A percentile compares a stretch with the other conserved stretches of the same genome.
Evolutionary conservation across 2,797 vertebrate species (phyloP).

Genomic region (Nannoperca obscura): DNA sequence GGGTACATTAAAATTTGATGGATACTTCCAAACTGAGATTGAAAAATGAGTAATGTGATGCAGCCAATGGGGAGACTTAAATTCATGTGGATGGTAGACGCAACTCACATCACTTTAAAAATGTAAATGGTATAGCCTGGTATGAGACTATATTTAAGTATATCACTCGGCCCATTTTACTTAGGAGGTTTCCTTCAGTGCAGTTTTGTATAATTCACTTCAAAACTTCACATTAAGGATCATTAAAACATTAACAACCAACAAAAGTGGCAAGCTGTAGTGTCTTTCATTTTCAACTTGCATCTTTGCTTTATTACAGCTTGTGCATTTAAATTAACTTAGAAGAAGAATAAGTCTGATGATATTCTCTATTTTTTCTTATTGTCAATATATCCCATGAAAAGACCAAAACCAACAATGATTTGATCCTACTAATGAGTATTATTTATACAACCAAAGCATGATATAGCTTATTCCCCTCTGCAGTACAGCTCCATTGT

Average conservation of each 20-base stretch:
- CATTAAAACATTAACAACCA: constrained; percentile 57
- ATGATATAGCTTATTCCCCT: background rate
- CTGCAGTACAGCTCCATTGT: background rate
- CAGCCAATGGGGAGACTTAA: constrained; percentile 36
- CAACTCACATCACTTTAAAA: constrained; percentile 25
- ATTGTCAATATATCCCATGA: background rate
- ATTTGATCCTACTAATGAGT: background rate
- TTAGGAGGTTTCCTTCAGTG: background rate
- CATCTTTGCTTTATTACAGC: background rate
- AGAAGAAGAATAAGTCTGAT: too few relatives aligned
- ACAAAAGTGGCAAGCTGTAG: constrained; percentile 18
- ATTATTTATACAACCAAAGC: background rate
- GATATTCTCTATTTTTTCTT: background rate
- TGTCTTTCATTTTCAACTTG: background rate
- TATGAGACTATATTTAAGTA: background rate
- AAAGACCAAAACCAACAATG: background rate
- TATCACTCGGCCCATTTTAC: constrained; percentile 21
- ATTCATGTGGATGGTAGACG: constrained; percentile 8
- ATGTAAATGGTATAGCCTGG: constrained; percentile 20
- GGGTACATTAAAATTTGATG: constrained; percentile 64
- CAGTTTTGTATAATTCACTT: constrained; percentile 45
- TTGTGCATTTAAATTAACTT: background rate
- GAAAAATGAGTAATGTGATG: constrained; percentile 52
- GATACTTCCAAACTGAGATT: constrained; percentile 46
- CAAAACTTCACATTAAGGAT: constrained; percentile 45